Evolutionary conservation across 2,797 vertebrate genomes (phyloP).

Genomic region (Lindbergichthys nudifrons): DNA sequence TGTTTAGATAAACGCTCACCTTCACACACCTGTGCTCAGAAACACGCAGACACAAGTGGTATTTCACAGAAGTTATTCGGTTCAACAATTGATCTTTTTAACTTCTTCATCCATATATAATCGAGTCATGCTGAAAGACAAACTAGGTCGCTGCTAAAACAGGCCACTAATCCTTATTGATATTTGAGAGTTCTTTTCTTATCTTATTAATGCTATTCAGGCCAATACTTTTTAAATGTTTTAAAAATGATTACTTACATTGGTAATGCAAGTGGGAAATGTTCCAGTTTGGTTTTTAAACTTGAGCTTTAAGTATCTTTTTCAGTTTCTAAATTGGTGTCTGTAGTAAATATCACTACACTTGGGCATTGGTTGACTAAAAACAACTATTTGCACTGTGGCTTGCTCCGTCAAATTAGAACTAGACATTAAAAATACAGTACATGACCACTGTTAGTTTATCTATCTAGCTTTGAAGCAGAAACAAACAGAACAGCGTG

Average conservation of each 20-base stretch:
- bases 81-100: conserved; percentile 47
- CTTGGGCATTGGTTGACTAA: neutral
- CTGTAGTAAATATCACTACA: neutral
- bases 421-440: conserved; percentile 28
- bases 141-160: neutral
- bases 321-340: neutral
- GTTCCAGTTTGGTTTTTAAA: neutral
- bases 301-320: conserved; percentile 1
- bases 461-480: conserved; percentile 28
- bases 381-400: conserved; percentile 14
- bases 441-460: conserved; percentile 25
- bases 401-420: conserved; percentile 9
- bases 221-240: neutral
- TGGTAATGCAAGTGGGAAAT: neutral
- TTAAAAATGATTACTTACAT: neutral
- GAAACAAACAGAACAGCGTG: conserved; percentile 35
- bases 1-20: conserved; percentile 43
- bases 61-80: conserved; percentile 63
- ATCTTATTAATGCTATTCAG: neutral
- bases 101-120: conserved; percentile 16
- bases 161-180: neutral
- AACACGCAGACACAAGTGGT: conserved; percentile 38
- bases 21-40: conserved; percentile 53
- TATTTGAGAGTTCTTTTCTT: neutral
- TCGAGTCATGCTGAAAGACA: conserved; percentile 32